Conservation (phyloP, 1,140 invertebrate species). For the Orussus abietinus region DNA sequence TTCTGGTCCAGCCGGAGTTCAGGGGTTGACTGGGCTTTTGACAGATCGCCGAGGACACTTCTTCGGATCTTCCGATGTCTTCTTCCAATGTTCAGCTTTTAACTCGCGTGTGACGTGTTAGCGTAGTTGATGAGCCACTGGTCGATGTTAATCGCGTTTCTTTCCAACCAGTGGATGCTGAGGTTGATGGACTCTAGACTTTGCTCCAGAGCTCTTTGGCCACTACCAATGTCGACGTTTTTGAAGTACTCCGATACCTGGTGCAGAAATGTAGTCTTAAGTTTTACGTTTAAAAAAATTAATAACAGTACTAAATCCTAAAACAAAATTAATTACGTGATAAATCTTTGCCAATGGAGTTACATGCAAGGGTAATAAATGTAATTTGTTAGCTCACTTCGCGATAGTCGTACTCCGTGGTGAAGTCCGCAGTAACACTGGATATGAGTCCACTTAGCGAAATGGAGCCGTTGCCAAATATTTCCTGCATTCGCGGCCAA, state of each 20-base stretch:
- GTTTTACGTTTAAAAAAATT: constrained; percentile 11
- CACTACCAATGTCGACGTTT: constrained; percentile 65
- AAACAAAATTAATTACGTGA: constrained; percentile 5
- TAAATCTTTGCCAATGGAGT: not conserved
- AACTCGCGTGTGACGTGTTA: constrained; percentile 28
- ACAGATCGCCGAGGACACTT: too few relatives aligned
- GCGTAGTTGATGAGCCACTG: constrained; percentile 58
- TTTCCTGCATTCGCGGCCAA: constrained; percentile 63
- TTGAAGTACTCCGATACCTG: constrained; percentile 69
- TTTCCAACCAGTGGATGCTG: constrained; percentile 72
- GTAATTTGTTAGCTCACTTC: constrained; percentile 54
- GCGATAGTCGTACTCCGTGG: constrained; percentile 67
- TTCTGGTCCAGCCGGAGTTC: too few relatives aligned
- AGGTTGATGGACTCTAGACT: constrained; percentile 73
- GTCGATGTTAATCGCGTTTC: constrained; percentile 61
- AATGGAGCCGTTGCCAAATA: constrained; percentile 67
- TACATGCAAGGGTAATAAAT: constrained; percentile 6
- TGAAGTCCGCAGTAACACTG: constrained; percentile 66
- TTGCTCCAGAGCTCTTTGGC: constrained; percentile 64
- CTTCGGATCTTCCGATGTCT: too few relatives aligned
- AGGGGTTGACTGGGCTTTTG: too few relatives aligned
- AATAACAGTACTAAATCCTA: not conserved
- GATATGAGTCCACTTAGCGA: constrained; percentile 68
- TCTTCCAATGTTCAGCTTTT: constrained; percentile 20
- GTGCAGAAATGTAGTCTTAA: constrained; percentile 6